Evolutionary conservation across 2,888 invertebrate species (phyloP).

Genomic region (Parapristionchus giblindavisi): DNA sequence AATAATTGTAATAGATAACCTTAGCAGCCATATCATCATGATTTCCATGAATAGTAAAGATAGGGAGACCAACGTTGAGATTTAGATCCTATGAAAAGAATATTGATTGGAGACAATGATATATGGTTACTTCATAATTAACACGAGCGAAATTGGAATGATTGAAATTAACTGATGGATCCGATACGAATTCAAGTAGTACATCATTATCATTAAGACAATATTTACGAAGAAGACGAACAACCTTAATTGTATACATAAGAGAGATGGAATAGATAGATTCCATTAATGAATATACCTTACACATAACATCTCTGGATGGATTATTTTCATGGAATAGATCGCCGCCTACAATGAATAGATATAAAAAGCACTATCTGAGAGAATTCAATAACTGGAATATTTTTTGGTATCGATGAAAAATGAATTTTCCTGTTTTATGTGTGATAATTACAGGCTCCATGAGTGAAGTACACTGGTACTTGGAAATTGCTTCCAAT

Average conservation of each 20-base stretch:
- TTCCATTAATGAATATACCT: background rate
- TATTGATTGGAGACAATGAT: background rate
- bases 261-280: background rate
- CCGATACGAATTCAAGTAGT: slow-evolving; percentile 83
- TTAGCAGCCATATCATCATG: slow-evolving; percentile 85
- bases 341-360: slow-evolving; percentile 90
- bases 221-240: slow-evolving; percentile 81
- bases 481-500: no score
- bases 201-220: slow-evolving; percentile 74
- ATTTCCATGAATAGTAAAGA: slow-evolving; percentile 97
- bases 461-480: no score
- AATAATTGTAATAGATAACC: slow-evolving; percentile 39
- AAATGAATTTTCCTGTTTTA: slow-evolving; percentile 4
- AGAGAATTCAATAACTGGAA: background rate
- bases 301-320: slow-evolving; percentile 76
- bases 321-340: slow-evolving; percentile 95
- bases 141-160: slow-evolving; percentile 77
- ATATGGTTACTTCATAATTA: slow-evolving; percentile 80
- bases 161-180: slow-evolving; percentile 83
- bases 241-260: slow-evolving; percentile 73
- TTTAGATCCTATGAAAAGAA: slow-evolving; percentile 79
- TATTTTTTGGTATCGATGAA: background rate
- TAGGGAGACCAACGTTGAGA: slow-evolving; percentile 87
- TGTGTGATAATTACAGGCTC: no score
- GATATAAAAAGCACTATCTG: background rate